These are phyloP conservation scores for Anableps anableps DNA, from an alignment of 2,797 vertebrate genomes.

Conservation along the genomic window DNA sequence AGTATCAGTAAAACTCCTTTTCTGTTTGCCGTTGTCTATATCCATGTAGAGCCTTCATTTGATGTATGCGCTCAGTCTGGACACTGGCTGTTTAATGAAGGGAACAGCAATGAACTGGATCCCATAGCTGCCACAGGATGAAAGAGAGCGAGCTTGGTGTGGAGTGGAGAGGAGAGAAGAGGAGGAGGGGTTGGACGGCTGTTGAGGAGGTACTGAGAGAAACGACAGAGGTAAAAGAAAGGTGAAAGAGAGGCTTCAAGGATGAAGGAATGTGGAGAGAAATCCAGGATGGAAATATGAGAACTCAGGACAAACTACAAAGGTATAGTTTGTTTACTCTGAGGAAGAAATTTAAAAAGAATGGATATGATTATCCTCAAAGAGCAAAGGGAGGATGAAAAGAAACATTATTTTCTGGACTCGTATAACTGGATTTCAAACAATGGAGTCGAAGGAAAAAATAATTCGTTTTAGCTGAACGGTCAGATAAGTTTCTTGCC, in stretches of 20 bases:
- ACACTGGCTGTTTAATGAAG: constrained; percentile 24
- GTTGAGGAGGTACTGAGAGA: constrained; percentile 18
- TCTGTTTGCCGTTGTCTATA: neutral
- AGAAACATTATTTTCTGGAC: neutral
- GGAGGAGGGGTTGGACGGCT: neutral
- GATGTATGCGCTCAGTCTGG: constrained; percentile 12
- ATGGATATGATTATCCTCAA: neutral
- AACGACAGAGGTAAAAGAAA: constrained; percentile 15
- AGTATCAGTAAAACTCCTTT: neutral
- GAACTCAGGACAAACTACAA: neutral
- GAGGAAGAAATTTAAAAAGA: neutral
- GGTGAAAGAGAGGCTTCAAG: constrained; percentile 5
- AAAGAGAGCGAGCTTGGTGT: constrained; percentile 1
- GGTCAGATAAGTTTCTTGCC: neutral
- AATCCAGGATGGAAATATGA: constrained; percentile 1
- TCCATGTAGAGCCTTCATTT: constrained; percentile 7
- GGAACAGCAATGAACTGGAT: constrained; percentile 40
- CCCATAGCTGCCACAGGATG: constrained; percentile 22
- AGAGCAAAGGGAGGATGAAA: neutral
- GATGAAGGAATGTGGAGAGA: neutral
- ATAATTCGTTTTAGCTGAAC: neutral
- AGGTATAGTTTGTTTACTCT: neutral
- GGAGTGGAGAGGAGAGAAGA: neutral
- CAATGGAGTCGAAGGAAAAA: neutral
- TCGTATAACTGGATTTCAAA: neutral